These are phyloP conservation scores for Dilophus febrilis DNA, from an alignment of 2,888 invertebrate genomes.

Conservation along the genomic window DNA sequence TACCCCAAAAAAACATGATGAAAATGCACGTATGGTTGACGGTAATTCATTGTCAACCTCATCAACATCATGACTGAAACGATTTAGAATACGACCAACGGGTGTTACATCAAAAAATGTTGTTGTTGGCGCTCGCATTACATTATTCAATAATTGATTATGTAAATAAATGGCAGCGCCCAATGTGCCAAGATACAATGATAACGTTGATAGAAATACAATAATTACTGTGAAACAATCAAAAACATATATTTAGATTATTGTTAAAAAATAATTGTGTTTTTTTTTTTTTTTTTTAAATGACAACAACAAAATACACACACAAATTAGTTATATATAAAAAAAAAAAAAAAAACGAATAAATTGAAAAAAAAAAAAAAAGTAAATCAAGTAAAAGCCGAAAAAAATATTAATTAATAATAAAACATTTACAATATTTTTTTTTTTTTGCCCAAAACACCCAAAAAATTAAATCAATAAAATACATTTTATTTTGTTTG, in stretches of 20 bases:
- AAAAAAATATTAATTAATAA: background rate
- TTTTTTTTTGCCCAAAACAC: too few species aligned
- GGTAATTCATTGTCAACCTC: slow-evolving; percentile 45
- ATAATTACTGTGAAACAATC: background rate
- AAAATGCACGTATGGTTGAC: slow-evolving; percentile 31
- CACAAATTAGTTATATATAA: background rate
- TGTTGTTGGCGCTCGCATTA: slow-evolving; percentile 42
- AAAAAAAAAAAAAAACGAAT: background rate
- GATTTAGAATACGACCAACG: slow-evolving; percentile 46
- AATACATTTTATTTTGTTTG: too few species aligned
- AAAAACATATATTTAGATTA: background rate
- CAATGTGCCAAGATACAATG: slow-evolving; percentile 39
- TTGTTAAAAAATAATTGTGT: background rate
- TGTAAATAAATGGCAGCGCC: slow-evolving; percentile 43
- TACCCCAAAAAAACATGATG: slow-evolving; percentile 31
- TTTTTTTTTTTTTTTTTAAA: background rate
- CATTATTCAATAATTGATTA: slow-evolving; percentile 33
- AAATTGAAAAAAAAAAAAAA: too few species aligned
- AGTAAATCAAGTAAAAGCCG: background rate
- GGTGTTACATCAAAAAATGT: slow-evolving; percentile 56
- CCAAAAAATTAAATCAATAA: too few species aligned
- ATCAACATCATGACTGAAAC: slow-evolving; percentile 50
- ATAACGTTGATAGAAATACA: slow-evolving; percentile 35
- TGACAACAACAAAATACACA: background rate
- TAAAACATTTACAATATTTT: background rate